These are phyloP conservation scores for Megalops cyprinoides DNA, from an alignment of 2,797 vertebrate species.

Conservation along the genomic window DNA sequence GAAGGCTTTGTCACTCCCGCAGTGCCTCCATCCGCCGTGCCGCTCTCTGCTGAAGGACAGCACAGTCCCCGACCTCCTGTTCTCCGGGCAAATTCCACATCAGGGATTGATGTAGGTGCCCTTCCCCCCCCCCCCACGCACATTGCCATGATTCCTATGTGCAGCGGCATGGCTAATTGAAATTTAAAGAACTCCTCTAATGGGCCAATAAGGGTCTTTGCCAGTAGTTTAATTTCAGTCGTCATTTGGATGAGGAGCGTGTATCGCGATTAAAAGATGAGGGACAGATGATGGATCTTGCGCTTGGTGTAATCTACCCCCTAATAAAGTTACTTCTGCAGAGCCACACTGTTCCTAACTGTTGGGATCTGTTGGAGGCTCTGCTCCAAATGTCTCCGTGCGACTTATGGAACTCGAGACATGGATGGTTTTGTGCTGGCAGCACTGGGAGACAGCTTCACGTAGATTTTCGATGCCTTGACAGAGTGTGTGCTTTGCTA, in stretches of 20 bases:
- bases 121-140: not conserved
- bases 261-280: not conserved
- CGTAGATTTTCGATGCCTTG: conserved; percentile 8
- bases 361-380: not conserved
- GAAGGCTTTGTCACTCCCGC: not conserved
- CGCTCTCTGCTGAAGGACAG: not conserved
- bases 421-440: not conserved
- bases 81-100: not conserved
- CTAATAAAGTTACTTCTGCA: not conserved
- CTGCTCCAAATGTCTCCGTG: not conserved
- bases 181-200: not conserved
- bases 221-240: not conserved
- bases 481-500: not conserved
- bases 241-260: not conserved
- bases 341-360: not conserved
- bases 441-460: not conserved
- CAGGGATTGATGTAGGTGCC: not conserved
- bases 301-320: not conserved
- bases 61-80: not conserved
- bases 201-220: not conserved
- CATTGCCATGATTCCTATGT: not conserved
- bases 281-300: not conserved
- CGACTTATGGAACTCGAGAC: not conserved
- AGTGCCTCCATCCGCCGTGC: not conserved
- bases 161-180: not conserved